Evolutionary conservation across 2,113 vertebrate species (phyloP), one percentile per base, ranked within the genome.

Genomic region (Dryoscopus gambensis): DNA sequence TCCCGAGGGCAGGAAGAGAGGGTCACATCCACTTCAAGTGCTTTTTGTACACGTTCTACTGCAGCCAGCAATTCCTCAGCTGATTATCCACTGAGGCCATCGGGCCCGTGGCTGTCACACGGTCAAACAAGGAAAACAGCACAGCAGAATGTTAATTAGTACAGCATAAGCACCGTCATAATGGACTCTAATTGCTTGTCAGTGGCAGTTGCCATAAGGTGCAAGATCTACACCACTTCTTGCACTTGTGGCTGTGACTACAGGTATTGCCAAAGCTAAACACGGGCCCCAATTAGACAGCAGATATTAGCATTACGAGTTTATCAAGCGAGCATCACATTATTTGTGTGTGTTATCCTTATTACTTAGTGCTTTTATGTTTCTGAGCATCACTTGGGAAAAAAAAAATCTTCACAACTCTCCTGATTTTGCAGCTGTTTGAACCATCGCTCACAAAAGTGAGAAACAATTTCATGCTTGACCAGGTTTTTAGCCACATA

Each of bases 131-230:
- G 86, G 87, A 96, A 97, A 97, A 96, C 82, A 93, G 89, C 97
- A 96, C 97, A 98, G 98, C 98, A 98, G 97, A 96, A 97, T 83
- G 96, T 98, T 99, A 98, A 99, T 99, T 99, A 99, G 98, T 96
- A 97, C 91, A 96, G 93, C 98, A 98, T 98, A 98, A 98, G 98
- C 96, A 97, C 95, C 96, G 71, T 94, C 97, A 98, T 99, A 98
- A 99, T 98, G 97, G 98, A 97, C 93, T 97, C 98, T 99, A 99
- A 99, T 98, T 98, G 98, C 98, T 97, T 97, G 96, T 98, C 98
- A 97, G 95, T 94, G 96, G 97, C 97, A 91, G 93, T 90, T 78
- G 96, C 97, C 97, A 97, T 96, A 98, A 98, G 98, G 98, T 11
- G 4, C 39, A 91, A 95, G 89, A 96, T 92, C 33, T 56, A 85